These are phyloP conservation scores for Notodonta dromedarius DNA, from an alignment of 2,888 invertebrate genomes.

Conservation along the genomic window DNA sequence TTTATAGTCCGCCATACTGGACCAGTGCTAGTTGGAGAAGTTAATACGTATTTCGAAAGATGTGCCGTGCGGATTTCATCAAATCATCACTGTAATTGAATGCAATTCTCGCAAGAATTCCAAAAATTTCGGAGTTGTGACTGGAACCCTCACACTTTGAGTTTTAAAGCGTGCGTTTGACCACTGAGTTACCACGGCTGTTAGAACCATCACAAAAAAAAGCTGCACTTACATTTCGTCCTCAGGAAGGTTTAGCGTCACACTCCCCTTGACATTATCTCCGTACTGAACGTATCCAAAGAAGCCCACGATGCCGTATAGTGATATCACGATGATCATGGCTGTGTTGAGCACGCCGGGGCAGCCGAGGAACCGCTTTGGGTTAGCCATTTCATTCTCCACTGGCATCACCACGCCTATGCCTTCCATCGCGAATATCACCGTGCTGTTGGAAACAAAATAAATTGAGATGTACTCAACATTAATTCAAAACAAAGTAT, in stretches of 20 bases:
- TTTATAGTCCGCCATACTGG: too few relatives aligned
- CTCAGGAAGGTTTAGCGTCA: slow-evolving; percentile 92
- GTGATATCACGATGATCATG: slow-evolving; percentile 90
- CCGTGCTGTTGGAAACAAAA: slow-evolving; percentile 85
- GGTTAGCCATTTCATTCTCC: slow-evolving; percentile 95
- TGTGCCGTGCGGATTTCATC: too few relatives aligned
- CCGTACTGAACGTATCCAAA: slow-evolving; percentile 96
- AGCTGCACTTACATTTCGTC: slow-evolving; percentile 85
- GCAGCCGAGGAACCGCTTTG: slow-evolving; percentile 90
- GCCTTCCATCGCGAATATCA: slow-evolving; percentile 98
- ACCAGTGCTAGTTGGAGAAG: too few relatives aligned
- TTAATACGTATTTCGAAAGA: too few relatives aligned
- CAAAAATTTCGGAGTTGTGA: too few relatives aligned
- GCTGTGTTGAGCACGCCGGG: slow-evolving; percentile 94
- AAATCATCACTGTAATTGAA: too few relatives aligned
- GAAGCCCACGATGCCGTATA: slow-evolving; percentile 94
- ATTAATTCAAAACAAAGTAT: too few relatives aligned
- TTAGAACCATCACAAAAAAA: too few relatives aligned
- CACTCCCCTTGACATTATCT: slow-evolving; percentile 87
- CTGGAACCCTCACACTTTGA: too few relatives aligned
- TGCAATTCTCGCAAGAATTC: too few relatives aligned
- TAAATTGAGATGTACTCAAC: not conserved
- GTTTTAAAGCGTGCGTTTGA: too few relatives aligned
- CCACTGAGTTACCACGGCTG: too few relatives aligned
- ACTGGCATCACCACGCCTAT: slow-evolving; percentile 97